phyloP scores from a whole-genome alignment of 2,888 invertebrate species.

The Ectropis crepuscularia region DNA sequence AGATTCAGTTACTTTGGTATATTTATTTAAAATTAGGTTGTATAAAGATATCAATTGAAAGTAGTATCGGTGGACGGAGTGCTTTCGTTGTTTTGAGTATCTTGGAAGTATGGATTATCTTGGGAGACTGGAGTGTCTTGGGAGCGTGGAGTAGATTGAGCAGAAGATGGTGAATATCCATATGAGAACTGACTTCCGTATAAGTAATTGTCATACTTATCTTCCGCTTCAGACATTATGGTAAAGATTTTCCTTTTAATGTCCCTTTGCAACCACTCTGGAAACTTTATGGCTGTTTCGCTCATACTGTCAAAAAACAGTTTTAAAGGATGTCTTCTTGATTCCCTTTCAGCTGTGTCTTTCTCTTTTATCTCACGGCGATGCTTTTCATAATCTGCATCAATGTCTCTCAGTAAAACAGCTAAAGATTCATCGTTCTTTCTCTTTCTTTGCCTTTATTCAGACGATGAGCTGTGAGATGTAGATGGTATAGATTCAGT shows the following conservation, averaged over 20 bases:
- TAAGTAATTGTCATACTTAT: slow-evolving; percentile 19
- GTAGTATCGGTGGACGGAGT: too few relatives aligned
- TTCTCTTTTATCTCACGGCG: slow-evolving; percentile 23
- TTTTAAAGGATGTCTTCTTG: slow-evolving; percentile 24
- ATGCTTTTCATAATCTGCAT: slow-evolving; percentile 24
- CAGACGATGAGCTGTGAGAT: slow-evolving; percentile 17
- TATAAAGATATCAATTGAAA: too few relatives aligned
- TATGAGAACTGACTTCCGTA: slow-evolving; percentile 17
- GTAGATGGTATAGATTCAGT: slow-evolving; percentile 22
- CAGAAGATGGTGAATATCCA: slow-evolving; percentile 12
- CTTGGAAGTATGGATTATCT: too few relatives aligned
- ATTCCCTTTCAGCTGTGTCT: slow-evolving; percentile 23
- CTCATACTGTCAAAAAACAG: slow-evolving; percentile 24
- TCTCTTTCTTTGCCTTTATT: slow-evolving; percentile 19
- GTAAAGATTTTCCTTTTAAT: slow-evolving; percentile 27
- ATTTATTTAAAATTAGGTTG: too few relatives aligned
- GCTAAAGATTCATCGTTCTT: slow-evolving; percentile 22
- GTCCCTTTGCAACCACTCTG: slow-evolving; percentile 27
- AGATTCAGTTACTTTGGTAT: too few relatives aligned
- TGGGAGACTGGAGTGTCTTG: slow-evolving; percentile 1
- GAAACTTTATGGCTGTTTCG: slow-evolving; percentile 25
- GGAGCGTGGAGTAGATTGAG: neutral
- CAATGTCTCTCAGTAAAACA: slow-evolving; percentile 23
- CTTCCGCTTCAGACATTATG: slow-evolving; percentile 23
- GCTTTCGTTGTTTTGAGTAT: too few relatives aligned